Conservation (phyloP, 30 jellyfish, hydroid and myxozoan genomes). For the Chrysaora quinquecirrha region DNA sequence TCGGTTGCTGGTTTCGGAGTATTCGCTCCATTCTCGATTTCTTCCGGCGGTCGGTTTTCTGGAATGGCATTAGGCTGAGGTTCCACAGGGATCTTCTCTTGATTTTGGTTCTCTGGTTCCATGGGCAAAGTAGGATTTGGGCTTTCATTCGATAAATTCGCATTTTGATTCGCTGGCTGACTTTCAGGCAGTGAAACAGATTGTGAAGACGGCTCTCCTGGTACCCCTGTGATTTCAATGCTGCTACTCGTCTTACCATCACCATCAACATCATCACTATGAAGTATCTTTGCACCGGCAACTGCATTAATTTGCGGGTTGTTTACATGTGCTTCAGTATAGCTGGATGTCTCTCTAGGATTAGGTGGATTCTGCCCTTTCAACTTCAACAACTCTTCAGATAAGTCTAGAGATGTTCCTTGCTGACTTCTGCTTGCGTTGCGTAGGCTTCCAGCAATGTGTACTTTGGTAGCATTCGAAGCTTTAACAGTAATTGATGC, state of each 20-base stretch:
- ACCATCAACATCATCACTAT: slow-evolving; percentile 40
- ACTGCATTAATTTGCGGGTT: slow-evolving; percentile 69
- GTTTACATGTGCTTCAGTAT: slow-evolving; percentile 70
- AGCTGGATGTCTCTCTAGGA: slow-evolving; percentile 64
- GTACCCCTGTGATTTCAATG: slow-evolving; percentile 57
- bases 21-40: too few relatives aligned
- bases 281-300: slow-evolving; percentile 67
- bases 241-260: slow-evolving; percentile 37
- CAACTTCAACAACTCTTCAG: not conserved
- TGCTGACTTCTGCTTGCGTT: slow-evolving; percentile 24
- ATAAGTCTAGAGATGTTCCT: slow-evolving; percentile 47
- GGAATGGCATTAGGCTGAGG: too few relatives aligned
- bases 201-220: slow-evolving; percentile 9
- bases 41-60: too few relatives aligned
- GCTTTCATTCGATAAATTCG: too few relatives aligned
- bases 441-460: not conserved
- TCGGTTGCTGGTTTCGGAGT: too few relatives aligned
- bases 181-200: not conserved
- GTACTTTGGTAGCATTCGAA: not conserved
- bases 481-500: slow-evolving; percentile 15
- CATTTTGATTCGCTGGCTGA: slow-evolving; percentile 23
- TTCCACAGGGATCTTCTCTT: too few relatives aligned
- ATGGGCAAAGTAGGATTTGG: too few relatives aligned
- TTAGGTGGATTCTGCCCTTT: slow-evolving; percentile 33
- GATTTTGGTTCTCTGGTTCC: too few relatives aligned